Base-by-base conservation (phyloP, 2,113 vertebrate species). In the Caracal caracal region DNA sequence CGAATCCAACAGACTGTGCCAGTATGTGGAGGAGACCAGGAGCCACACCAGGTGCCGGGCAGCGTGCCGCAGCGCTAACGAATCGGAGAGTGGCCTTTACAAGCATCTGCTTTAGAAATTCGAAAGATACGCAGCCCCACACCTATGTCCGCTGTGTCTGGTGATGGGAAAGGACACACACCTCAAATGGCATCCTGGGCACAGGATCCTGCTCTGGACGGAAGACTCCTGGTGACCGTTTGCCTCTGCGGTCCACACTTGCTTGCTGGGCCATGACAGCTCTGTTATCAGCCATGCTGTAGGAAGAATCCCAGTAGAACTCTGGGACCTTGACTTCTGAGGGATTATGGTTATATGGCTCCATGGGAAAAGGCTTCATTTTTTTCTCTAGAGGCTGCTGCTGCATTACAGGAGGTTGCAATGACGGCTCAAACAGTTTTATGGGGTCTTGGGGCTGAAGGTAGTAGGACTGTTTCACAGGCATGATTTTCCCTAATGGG, bases 371-470 rank as follows among this genome's bases (percentile, higher is more conserved):
- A 99, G 98, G 98, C 98, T 99, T 99, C 98, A 99, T 99, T 98
- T 99, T 99, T 98, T 99, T 99, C 98, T 99, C 99, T 96, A 99
- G 98, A 98, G 99, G 99, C 97, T 99, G 99, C 35, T 99, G 99
- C 98, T 99, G 99, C 98, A 99, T 97, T 84, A 99, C 98, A 0
- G 99, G 98, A 92, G 98, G 97, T 97, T 99, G 98, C 95, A 99
- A 96, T 49, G 99, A 98, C 97, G 99, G 99, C 98, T 99, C 99
- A 96, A 99, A 99, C 91, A 99, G 98, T 97, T 99, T 99, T 88
- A 99, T 98, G 83, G 99, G 99, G 76, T 99, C 99, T 98, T 99
- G 99, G 88, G 99, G 96, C 96, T 98, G 99, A 98, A 99, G 99
- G 98, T 99, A 99, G 98, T 99, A 99, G 95, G 99, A 98, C 97